These are phyloP conservation scores for Epinephelus cyanopodus DNA, from an alignment of 2,113 vertebrate species.

Conservation along the genomic window DNA sequence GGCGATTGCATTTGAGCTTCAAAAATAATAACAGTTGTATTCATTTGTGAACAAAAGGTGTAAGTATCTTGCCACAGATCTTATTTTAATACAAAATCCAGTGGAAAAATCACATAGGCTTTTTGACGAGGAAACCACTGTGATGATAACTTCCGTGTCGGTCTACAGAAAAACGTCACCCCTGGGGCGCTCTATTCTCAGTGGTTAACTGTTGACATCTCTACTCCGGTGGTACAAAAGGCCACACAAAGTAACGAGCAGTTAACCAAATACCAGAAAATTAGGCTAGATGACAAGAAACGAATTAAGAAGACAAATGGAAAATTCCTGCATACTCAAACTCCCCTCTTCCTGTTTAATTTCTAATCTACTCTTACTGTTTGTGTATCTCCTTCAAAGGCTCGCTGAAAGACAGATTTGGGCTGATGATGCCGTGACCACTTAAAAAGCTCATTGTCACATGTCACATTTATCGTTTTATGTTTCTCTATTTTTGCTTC, in stretches of 20 bases:
- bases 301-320: constrained; percentile 13
- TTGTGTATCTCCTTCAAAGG: constrained; percentile 48
- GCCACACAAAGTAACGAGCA: not conserved
- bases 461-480: constrained; percentile 1
- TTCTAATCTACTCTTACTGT: not conserved
- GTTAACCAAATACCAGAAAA: not conserved
- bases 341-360: constrained; percentile 14
- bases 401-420: constrained; percentile 29
- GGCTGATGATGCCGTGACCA: constrained; percentile 23
- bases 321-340: not conserved
- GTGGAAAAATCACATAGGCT: too few species aligned
- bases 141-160: too few species aligned
- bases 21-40: too few species aligned
- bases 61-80: too few species aligned
- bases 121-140: too few species aligned
- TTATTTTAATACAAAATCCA: too few species aligned
- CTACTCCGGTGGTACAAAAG: not conserved
- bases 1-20: too few species aligned
- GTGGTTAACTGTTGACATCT: too few species aligned
- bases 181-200: too few species aligned
- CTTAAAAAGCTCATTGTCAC: constrained; percentile 27
- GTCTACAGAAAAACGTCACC: too few species aligned
- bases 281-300: not conserved
- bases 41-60: too few species aligned
- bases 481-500: constrained; percentile 18